Percentiles rank a stretch among this genome's conserved stretches.
phyloP scores from a whole-genome alignment of 2,888 invertebrate species.

The Drepanosiphum platanoidis region DNA sequence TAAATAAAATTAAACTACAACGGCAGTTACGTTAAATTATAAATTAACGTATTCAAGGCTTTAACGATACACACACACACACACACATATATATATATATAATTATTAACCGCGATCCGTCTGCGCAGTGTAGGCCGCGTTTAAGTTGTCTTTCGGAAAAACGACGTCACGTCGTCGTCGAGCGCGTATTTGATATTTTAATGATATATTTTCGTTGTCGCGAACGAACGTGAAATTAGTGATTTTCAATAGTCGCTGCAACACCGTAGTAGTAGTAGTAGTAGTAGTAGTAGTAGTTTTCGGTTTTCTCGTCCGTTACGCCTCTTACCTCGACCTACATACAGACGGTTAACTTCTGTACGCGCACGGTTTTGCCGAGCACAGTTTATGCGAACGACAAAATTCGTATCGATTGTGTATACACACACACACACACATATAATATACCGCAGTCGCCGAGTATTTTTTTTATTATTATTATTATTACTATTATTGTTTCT shows the following conservation, averaged over 20 bases:
- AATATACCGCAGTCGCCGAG: neutral
- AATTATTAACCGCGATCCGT: neutral
- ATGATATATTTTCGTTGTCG: neutral
- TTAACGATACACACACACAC: no score
- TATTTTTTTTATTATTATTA: neutral
- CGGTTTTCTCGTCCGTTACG: constrained; percentile 59
- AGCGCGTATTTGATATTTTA: neutral
- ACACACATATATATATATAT: no score
- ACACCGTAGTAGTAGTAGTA: no score
- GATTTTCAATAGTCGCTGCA: neutral
- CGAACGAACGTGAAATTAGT: neutral
- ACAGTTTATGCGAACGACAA: neutral
- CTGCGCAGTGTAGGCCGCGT: neutral
- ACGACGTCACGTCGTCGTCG: neutral
- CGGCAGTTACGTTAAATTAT: no score
- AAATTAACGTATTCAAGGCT: neutral
- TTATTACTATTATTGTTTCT: neutral
- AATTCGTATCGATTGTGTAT: neutral
- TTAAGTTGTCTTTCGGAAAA: neutral
- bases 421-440: neutral
- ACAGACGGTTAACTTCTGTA: neutral
- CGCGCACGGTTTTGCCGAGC: neutral
- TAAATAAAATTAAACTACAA: no score
- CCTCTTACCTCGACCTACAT: constrained; percentile 60
- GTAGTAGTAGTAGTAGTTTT: constrained; percentile 25